Percentiles rank a stretch among this genome's conserved stretches.
phyloP scores from a whole-genome alignment of 92 coral and sea anemone genomes.

The Actinostola sp. region DNA sequence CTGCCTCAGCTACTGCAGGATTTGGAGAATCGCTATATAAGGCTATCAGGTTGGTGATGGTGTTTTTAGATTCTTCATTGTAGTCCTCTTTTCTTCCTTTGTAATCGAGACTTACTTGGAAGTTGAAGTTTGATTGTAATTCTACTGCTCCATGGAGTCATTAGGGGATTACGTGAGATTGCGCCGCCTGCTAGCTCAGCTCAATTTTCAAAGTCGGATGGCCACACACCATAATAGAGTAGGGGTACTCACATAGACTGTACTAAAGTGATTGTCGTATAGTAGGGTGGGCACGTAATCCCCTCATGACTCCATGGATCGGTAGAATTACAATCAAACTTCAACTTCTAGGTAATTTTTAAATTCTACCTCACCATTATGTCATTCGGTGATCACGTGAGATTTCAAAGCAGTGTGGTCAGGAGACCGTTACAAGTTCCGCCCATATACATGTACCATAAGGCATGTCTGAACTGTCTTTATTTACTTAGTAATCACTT shows the following conservation, averaged over 20 bases:
- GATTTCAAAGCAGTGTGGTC: constrained; percentile 59
- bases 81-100: background rate
- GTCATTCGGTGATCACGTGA: constrained; percentile 59
- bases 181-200: constrained; percentile 18
- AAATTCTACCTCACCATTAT: constrained; percentile 55
- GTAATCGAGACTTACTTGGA: background rate
- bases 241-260: constrained; percentile 4
- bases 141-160: too few relatives aligned
- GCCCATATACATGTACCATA: background rate
- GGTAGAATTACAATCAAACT: constrained; percentile 66
- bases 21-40: constrained; percentile 95
- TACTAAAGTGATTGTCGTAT: background rate
- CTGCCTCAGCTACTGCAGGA: constrained; percentile 86
- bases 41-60: constrained; percentile 80
- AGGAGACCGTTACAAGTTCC: background rate
- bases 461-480: background rate
- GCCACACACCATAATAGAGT: constrained; percentile 35
- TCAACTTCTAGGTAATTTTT: constrained; percentile 55
- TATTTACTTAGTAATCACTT: background rate
- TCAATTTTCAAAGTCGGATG: constrained; percentile 35
- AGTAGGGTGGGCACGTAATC: constrained; percentile 50
- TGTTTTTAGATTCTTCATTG: too few relatives aligned
- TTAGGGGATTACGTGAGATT: constrained; percentile 13
- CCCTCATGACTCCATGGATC: constrained; percentile 43
- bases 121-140: too few relatives aligned